Evolutionary conservation across 1,140 invertebrate genomes (phyloP), one percentile per base, ranked within the genome.

Genomic region (Maniola jurtina): DNA sequence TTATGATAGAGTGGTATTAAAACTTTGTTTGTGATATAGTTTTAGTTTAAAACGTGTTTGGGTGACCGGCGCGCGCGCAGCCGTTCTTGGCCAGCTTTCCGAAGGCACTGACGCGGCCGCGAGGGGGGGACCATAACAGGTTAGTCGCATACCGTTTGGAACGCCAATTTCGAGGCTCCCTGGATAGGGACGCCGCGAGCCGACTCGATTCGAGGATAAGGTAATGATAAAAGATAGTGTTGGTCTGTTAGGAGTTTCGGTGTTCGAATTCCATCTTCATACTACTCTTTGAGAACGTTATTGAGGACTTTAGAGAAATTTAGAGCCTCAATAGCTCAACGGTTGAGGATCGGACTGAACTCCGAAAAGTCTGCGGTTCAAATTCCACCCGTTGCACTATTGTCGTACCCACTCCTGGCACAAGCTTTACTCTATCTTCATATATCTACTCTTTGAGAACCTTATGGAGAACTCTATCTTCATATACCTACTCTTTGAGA

Each of bases 71-170:
- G 55, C 55, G 55, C 34, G 35, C 55, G 16, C 55, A 13, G 35
- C 35, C 55, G 11, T 25, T 38, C 55, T 38, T 11, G 68, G 52
- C 80, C 70, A 66, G 69, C 77, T 66, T 76, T 76, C 61, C 62
- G 77, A 66, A 80, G 83, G 81, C 80, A 89, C 86, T 89, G 69
- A 64, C 71, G 74, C 65, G 57, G 73, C 55, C 33, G 35, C 70
- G 64, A 63, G 70, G 71, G 67, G 71, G 68, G 73, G 65, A 72
- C 75, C 67, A 66, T 76, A 87, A 89, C 86, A 88, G 84, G 84
- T 86, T 88, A 83, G 68, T 77, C 78, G 83, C 83, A 88, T 86
- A 87, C 86, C 86, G 84, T 83, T 83, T 74, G 79, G 84, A 86
- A 77, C 82, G 83, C 83, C 87, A 89, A 89, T 88, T 88, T 84